phyloP scores from a whole-genome alignment of 2,113 vertebrate species.

The Salvelinus fontinalis region DNA sequence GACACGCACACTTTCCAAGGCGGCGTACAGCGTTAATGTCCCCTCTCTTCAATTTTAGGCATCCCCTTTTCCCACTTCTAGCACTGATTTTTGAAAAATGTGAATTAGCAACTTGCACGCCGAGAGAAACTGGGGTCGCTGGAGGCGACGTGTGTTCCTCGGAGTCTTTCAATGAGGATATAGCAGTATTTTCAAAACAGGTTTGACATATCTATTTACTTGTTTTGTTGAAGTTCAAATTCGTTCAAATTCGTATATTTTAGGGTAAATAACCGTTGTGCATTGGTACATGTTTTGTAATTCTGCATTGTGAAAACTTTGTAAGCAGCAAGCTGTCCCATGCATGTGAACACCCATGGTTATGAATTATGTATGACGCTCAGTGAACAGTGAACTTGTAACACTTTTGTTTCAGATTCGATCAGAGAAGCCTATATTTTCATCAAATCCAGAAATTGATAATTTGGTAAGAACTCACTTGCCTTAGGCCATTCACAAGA shows the following conservation, averaged over 20 bases:
- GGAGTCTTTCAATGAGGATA: constrained; percentile 96
- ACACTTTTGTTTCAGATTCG: constrained; percentile 52
- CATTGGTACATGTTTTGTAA: neutral
- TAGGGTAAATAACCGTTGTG: neutral
- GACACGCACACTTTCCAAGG: neutral
- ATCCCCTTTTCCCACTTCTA: constrained; percentile 94
- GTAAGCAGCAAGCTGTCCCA: no score
- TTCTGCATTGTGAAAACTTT: no score
- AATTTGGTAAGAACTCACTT: constrained; percentile 58
- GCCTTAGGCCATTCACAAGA: no score
- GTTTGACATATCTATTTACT: constrained; percentile 58
- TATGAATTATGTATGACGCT: no score
- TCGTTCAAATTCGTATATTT: neutral
- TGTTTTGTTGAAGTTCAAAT: no score
- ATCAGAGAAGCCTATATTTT: constrained; percentile 62
- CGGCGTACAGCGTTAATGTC: neutral
- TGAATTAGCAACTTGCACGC: constrained; percentile 95
- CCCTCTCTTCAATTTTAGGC: constrained; percentile 81
- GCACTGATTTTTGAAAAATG: constrained; percentile 98
- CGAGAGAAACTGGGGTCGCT: constrained; percentile 86
- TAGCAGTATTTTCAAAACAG: constrained; percentile 96
- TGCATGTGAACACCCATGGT: no score
- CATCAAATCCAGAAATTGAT: constrained; percentile 65
- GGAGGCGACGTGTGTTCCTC: constrained; percentile 94
- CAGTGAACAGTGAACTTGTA: neutral